A percentile compares a stretch with the other conserved stretches of the same genome.
Evolutionary conservation across 2,797 vertebrate genomes (phyloP).

Genomic region (Esox masquinongy): DNA sequence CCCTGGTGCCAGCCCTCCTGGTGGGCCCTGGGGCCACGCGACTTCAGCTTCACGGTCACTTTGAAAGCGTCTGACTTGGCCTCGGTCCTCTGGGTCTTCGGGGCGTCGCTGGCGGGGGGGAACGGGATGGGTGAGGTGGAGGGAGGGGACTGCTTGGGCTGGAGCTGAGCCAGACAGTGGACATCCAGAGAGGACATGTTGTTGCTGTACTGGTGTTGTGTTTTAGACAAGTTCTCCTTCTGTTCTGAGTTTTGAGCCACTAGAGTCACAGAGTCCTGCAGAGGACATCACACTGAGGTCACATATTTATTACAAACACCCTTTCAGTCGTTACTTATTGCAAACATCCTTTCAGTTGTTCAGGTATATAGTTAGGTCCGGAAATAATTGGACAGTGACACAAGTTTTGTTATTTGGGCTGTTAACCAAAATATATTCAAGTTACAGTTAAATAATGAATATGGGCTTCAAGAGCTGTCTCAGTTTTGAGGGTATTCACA

Average conservation of each 20-base stretch:
- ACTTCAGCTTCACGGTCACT: slow-evolving; percentile 93
- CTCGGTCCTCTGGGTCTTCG: slow-evolving; percentile 75
- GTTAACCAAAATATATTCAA: too few species aligned
- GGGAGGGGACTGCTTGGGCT: slow-evolving; percentile 83
- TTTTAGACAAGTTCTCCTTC: slow-evolving; percentile 80
- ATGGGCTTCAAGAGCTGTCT: too few species aligned
- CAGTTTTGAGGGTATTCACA: too few species aligned
- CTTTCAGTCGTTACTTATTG: too few species aligned
- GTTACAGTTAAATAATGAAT: too few species aligned
- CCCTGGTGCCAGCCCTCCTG: slow-evolving; percentile 77
- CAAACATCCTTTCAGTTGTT: too few species aligned
- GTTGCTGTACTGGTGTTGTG: slow-evolving; percentile 92
- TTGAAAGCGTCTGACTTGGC: slow-evolving; percentile 87
- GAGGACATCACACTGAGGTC: slow-evolving; percentile 15
- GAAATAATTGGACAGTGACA: too few species aligned
- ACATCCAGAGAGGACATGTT: slow-evolving; percentile 94
- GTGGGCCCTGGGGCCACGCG: slow-evolving; percentile 76
- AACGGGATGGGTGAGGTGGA: slow-evolving; percentile 83
- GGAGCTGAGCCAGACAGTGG: slow-evolving; percentile 91
- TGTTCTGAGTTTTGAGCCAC: slow-evolving; percentile 70
- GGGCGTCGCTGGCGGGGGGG: slow-evolving; percentile 64
- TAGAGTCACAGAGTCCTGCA: slow-evolving; percentile 77
- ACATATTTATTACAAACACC: too few species aligned
- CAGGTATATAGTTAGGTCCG: too few species aligned
- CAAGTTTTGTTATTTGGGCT: too few species aligned